Evolutionary conservation across 2,797 vertebrate species (phyloP).

Genomic region (Acanthis flammea): DNA sequence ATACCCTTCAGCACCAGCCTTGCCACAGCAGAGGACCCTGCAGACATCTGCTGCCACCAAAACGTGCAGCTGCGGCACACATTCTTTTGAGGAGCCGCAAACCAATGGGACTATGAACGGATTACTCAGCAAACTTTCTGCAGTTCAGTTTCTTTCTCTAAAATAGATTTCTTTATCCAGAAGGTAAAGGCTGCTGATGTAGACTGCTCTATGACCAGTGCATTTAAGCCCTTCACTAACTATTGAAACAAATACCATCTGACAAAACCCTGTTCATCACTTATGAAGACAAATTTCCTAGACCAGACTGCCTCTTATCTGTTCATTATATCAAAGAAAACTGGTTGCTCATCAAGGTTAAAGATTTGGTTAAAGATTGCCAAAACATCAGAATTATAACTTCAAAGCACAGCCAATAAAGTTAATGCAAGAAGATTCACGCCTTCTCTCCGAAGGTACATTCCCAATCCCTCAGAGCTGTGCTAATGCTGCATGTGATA

Average conservation of each 20-base stretch:
- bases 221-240: neutral
- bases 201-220: neutral
- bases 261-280: neutral
- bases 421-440: neutral
- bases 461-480: neutral
- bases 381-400: neutral
- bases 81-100: neutral
- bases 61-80: neutral
- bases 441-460: neutral
- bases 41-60: neutral
- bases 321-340: neutral
- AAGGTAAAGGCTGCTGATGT: neutral
- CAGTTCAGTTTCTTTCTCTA: neutral
- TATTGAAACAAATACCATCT: neutral
- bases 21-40: neutral
- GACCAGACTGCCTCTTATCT: neutral
- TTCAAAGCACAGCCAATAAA: neutral
- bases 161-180: neutral
- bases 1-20: fast-evolving
- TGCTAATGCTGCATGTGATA: neutral
- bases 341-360: neutral
- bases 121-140: neutral
- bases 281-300: neutral
- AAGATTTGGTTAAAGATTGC: neutral
- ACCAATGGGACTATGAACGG: fast-evolving